Evolutionary conservation across 1,140 invertebrate genomes (phyloP), one percentile per base, ranked within the genome.

Genomic region (Drosophila yakuba): DNA sequence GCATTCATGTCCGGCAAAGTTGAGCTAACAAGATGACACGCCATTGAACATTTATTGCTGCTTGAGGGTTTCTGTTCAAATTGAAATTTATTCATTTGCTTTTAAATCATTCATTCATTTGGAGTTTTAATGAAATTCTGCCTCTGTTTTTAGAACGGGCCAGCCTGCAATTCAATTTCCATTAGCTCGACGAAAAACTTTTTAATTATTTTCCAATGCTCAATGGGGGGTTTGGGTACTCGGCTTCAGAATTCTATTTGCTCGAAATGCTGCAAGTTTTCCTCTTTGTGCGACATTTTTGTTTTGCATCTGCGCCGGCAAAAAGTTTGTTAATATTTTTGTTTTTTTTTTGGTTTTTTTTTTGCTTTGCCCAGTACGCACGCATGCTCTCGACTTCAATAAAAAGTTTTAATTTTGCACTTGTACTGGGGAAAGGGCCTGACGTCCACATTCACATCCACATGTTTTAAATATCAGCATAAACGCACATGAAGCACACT

Each of bases 201-300:
- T 88, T 88, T 88, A 88, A 88, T 88, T 88, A 88, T 89, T 89
- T 88, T 74, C 76, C 84, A 74, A 86, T 88, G 80, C 61, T 83
- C 73, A 67, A 83, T 79, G 62, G 41, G 28, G 20, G 41, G 11
- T 52, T 45, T 38, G 38, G 28, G 35, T 14, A 12, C 54, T 10
- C 14, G 15, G 23, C n/a, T 45, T 12, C 43, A 47, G 72, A 50
- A 50, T 76, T 77, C 69, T 68, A 58, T 71, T 79, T 84, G 64
- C 57, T 12, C 25, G 56, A 45, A 62, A 64, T 63, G 71, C 54
- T 47, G 60, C 50, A 68, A 66, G 48, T 61, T 76, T 75, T n/a
- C 41, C 44, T 60, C 44, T 74, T 45, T 60, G 25, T 48, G 60
- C 51, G 60, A 32, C 69, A 52, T 64, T 76, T 62, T 62, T 74